Base-by-base conservation (phyloP, 2,888 invertebrate species). In the Aspidiotus rigidus region DNA sequence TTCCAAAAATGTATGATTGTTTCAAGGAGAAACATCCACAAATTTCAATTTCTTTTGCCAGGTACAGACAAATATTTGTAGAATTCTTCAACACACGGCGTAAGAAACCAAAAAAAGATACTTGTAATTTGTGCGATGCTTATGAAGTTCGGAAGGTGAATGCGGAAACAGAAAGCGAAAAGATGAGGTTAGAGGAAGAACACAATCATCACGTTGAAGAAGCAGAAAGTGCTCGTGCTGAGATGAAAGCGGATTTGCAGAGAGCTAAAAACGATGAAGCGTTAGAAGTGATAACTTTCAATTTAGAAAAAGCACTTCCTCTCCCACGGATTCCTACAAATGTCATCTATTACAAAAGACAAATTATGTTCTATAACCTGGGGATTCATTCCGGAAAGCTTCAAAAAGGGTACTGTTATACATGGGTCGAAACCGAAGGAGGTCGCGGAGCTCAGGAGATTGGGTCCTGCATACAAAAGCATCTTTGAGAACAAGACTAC, bases 361-460 rank as follows among this genome's bases (percentile, higher is more conserved):
- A 74, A 62, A 70, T 76, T n/a, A 73, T 72, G 71, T 28, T 75
- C 17, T 75, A 74, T 61, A 76, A 76, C 69, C 70, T 69, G 40
- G 74, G 74, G 6, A 69, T 76, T 60, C 73, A 75, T 62, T 66
- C 70, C 42, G 73, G 69, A 7, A 72, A 40, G 6, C 62, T 55
- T n/a, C 53, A 73, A 15, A 66, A 71, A 67, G 72, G 73, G 15
- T 74, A 74, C 69, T 74, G 72, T 69, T 75, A 74, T 72, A 54
- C 72, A 16, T 75, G 75, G 74, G 72, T 72, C 40, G 75, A 75
- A 62, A 72, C 74, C 17, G 62, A 59, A 53, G 75, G 74, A 17
- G 75, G 75, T 7, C 62, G 75, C 60, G 74, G 74, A 15, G 73
- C 74, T n/a, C 74, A 75, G 64, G 75, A 75, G 64, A 72, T 76